phyloP scores from a whole-genome alignment of 2,888 invertebrate species.

The Pelosia muscerda region DNA sequence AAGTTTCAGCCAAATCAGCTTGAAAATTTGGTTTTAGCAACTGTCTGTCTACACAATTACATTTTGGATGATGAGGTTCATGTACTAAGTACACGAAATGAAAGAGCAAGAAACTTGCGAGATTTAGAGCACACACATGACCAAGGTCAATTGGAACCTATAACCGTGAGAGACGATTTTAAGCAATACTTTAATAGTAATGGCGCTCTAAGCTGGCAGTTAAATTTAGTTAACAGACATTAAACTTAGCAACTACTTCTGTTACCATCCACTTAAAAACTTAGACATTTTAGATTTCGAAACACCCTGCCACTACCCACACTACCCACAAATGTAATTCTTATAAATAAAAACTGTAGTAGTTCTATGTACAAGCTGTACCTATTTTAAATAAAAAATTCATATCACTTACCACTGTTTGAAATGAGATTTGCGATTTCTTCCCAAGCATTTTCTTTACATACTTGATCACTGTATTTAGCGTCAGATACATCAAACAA shows the following conservation, averaged over 20 bases:
- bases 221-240: conserved; percentile 6
- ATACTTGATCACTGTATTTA: conserved; percentile 7
- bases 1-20: conserved; percentile 1
- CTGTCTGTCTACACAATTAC: conserved; percentile 6
- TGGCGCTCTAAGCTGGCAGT: conserved; percentile 4
- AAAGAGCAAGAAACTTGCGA: conserved; percentile 11
- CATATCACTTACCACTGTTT: conserved; percentile 7
- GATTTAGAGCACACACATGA: conserved; percentile 3
- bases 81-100: conserved; percentile 8
- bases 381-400: conserved; percentile 7
- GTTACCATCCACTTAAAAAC: not conserved
- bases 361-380: conserved; percentile 7
- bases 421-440: conserved; percentile 7
- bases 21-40: conserved; percentile 5
- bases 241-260: not conserved
- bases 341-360: conserved; percentile 7
- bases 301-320: not conserved
- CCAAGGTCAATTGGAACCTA: conserved; percentile 7
- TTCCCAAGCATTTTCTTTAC: conserved; percentile 7
- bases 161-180: conserved; percentile 8
- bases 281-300: not conserved
- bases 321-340: conserved; percentile 5
- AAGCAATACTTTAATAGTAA: conserved; percentile 4
- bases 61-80: conserved; percentile 5
- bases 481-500: conserved; percentile 7